Base-by-base conservation (phyloP, 1,140 invertebrate genomes). In the Condylostylus longicornis region DNA sequence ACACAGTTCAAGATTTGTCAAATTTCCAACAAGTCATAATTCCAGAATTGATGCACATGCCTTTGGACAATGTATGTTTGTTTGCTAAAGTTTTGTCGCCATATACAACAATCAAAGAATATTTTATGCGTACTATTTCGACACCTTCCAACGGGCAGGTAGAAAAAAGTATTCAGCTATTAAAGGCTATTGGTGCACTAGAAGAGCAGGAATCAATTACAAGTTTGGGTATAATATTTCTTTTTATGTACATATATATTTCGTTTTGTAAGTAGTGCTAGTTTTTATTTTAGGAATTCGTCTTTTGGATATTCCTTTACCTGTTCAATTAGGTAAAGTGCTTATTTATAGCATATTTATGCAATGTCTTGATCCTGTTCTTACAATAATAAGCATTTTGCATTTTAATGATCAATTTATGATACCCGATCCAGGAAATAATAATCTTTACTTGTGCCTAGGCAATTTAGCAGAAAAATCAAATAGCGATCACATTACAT, bases 301-400 rank as follows among this genome's bases (percentile, higher is more conserved):
- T 49, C 61, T 98, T 7, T 60, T 90, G 6, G 86, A 97, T 58
- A 62, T 98, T 10, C 87, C 91, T 0, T 66, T 97, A 2, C 86
- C 95, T 43, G 93, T 93, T 1, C 73, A 83, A 47, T 67, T 91
- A 10, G 88, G 86, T 4, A 91, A 94, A 66, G 84, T 91, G 75
- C 62, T 98, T 18, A 63, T 98, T 2, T 91, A 88, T 55, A 78
- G 84, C 3, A 78, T 90, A 15, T 75, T 94, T 4, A 68, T 98
- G 19, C 89, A 89, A 57, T 98, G 94, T 56, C 61, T 98, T 2
- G 89, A 96, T 66, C 94, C 94, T 5, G 71, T 98, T 18, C 61
- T 98, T 17, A 96, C 90, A 0, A 82, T 98, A 32, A 87, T 88
- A 9, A 85, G 87, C 53, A 74, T 77, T 28, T 64, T 97, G 36